Evolutionary conservation across 2,888 invertebrate genomes (phyloP).

Genomic region (Drosophila recens): DNA sequence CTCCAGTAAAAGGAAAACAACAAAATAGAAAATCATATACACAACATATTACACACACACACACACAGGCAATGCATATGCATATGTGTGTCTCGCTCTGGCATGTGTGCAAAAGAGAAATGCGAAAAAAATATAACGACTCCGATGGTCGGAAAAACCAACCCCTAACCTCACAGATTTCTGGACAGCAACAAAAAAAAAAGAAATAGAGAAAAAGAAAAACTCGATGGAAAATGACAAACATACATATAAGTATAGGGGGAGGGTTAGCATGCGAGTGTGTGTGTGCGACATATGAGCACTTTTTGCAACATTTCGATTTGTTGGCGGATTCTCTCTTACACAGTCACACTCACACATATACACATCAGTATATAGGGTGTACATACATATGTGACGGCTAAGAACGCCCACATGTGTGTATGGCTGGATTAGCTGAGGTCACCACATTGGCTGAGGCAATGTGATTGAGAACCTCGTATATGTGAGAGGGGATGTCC

Average conservation of each 20-base stretch:
- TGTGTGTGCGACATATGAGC: slow-evolving; percentile 68
- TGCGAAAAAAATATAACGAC: slow-evolving; percentile 63
- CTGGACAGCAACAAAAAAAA: slow-evolving; percentile 43
- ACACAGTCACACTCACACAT: slow-evolving; percentile 41
- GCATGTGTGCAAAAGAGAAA: slow-evolving; percentile 72
- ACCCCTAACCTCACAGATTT: slow-evolving; percentile 71
- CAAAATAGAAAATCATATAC: slow-evolving; percentile 68
- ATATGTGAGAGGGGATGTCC: slow-evolving; percentile 14
- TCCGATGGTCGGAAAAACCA: slow-evolving; percentile 77
- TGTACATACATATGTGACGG: slow-evolving; percentile 38
- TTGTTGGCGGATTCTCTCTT: slow-evolving; percentile 57
- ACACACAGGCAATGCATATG: slow-evolving; percentile 43
- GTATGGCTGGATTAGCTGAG: slow-evolving; percentile 55
- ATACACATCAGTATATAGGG: slow-evolving; percentile 35
- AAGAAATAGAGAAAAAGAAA: slow-evolving; percentile 50
- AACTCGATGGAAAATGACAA: slow-evolving; percentile 62
- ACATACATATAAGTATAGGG: slow-evolving; percentile 26
- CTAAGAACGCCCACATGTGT: slow-evolving; percentile 73
- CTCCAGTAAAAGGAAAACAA: slow-evolving; percentile 34
- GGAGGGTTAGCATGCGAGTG: slow-evolving; percentile 57
- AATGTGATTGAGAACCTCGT: slow-evolving; percentile 32
- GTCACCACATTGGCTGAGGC: slow-evolving; percentile 52
- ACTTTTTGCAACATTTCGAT: slow-evolving; percentile 81
- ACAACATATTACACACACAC: slow-evolving; percentile 75
- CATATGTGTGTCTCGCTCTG: slow-evolving; percentile 63